These are phyloP conservation scores for Ceuthmochares aereus DNA, from an alignment of 2,113 vertebrate species.

Conservation along the genomic window DNA sequence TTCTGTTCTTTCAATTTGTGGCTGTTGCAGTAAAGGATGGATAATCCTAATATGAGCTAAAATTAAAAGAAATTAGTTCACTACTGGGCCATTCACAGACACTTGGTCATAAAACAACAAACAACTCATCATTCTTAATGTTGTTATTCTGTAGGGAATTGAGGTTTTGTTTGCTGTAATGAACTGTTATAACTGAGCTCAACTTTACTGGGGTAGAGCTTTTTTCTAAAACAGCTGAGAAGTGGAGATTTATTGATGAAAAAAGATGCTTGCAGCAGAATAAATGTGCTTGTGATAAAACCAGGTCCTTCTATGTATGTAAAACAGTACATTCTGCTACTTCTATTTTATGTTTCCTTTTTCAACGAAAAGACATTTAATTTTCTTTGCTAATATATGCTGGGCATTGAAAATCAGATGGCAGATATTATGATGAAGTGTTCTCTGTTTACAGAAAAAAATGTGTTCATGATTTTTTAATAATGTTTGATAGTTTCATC, in stretches of 20 bases:
- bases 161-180: conserved; percentile 46
- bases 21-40: neutral
- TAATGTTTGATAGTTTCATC: conserved; percentile 26
- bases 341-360: neutral
- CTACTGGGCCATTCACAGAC: neutral
- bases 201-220: neutral
- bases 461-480: conserved; percentile 46
- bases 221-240: neutral
- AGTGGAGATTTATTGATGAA: neutral
- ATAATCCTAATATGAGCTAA: conserved; percentile 13
- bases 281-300: neutral
- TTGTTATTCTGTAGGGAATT: conserved; percentile 30
- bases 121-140: conserved; percentile 1
- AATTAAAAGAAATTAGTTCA: conserved; percentile 10
- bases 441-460: conserved; percentile 42
- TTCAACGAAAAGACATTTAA: neutral
- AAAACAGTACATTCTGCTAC: neutral
- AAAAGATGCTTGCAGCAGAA: neutral
- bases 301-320: neutral
- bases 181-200: conserved; percentile 37
- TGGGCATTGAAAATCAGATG: neutral
- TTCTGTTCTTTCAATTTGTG: neutral
- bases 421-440: conserved; percentile 17
- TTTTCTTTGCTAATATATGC: neutral
- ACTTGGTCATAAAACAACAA: conserved; percentile 25